phyloP scores from a whole-genome alignment of 2,113 vertebrate genomes.

The Colinus virginianus region DNA sequence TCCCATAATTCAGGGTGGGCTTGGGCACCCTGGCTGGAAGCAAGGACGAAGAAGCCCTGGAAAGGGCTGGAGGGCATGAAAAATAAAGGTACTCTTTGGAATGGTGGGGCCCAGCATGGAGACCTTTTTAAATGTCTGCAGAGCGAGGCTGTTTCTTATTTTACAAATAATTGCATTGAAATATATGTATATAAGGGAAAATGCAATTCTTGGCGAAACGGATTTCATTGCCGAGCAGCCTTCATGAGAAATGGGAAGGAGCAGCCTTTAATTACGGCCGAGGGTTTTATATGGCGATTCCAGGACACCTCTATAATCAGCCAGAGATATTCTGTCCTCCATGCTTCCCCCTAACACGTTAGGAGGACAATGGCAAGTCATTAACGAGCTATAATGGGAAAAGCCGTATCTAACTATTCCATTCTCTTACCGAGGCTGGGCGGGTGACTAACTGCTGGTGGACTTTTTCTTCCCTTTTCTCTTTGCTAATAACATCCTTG shows the following conservation, averaged over 20 bases:
- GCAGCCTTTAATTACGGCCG: conserved; percentile 10
- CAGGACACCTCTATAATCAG: conserved; percentile 41
- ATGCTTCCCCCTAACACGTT: neutral
- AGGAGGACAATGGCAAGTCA: conserved; percentile 61
- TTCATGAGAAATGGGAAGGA: neutral
- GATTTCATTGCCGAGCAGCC: neutral
- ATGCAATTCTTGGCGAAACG: neutral
- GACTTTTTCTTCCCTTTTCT: conserved; percentile 28
- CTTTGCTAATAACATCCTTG: conserved; percentile 15
- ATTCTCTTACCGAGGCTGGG: conserved; percentile 34
- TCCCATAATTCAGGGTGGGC: neutral
- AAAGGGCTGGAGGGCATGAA: neutral
- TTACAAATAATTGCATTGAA: neutral
- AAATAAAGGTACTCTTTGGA: neutral
- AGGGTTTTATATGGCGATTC: neutral
- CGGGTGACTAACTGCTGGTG: neutral
- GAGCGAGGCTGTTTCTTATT: neutral
- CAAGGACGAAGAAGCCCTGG: neutral
- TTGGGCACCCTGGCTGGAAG: neutral
- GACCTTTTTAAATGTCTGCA: neutral
- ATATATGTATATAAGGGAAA: neutral
- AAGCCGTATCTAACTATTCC: conserved; percentile 42
- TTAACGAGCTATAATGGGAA: conserved; percentile 55
- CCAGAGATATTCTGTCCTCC: neutral
- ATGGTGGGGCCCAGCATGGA: neutral